Percentiles rank a stretch among this genome's conserved stretches.
These are phyloP conservation scores for Sebastes fasciatus DNA, from an alignment of 2,113 vertebrate species.

Conservation along the genomic window DNA sequence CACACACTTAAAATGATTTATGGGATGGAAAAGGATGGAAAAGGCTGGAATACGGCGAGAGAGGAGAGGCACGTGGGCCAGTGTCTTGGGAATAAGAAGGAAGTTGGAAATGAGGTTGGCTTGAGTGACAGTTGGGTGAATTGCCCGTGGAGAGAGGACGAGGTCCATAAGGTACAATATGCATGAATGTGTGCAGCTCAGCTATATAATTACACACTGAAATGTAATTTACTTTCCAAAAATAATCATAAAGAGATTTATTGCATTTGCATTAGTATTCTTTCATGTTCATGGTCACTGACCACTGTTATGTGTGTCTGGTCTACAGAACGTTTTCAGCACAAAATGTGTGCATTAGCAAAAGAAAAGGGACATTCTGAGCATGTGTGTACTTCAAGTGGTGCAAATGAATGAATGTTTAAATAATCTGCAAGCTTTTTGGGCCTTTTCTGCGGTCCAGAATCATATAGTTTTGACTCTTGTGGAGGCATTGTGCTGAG, in stretches of 20 bases:
- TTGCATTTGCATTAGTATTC: not conserved
- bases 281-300: not conserved
- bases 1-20: slow-evolving; percentile 71
- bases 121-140: slow-evolving; percentile 46
- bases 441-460: not conserved
- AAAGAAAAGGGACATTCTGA: not conserved
- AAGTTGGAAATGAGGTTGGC: slow-evolving; percentile 52
- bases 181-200: slow-evolving; percentile 1
- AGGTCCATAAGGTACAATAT: slow-evolving; percentile 9
- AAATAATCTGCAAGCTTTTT: not conserved
- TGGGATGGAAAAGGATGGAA: slow-evolving; percentile 20
- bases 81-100: slow-evolving; percentile 31
- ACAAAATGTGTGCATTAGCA: not conserved
- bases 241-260: not conserved
- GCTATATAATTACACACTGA: slow-evolving; percentile 15
- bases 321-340: not conserved
- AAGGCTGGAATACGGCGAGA: slow-evolving; percentile 16
- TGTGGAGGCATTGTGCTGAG: not conserved
- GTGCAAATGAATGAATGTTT: not conserved
- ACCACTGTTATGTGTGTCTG: not conserved
- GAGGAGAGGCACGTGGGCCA: slow-evolving; percentile 6
- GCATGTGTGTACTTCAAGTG: not conserved
- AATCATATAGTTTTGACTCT: not conserved
- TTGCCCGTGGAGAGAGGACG: slow-evolving; percentile 10
- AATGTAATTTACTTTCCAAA: not conserved